A percentile compares a stretch with the other conserved stretches of the same genome.
These are phyloP conservation scores for Drosophila micromelanica DNA, from an alignment of 1,140 invertebrate species.

Conservation along the genomic window DNA sequence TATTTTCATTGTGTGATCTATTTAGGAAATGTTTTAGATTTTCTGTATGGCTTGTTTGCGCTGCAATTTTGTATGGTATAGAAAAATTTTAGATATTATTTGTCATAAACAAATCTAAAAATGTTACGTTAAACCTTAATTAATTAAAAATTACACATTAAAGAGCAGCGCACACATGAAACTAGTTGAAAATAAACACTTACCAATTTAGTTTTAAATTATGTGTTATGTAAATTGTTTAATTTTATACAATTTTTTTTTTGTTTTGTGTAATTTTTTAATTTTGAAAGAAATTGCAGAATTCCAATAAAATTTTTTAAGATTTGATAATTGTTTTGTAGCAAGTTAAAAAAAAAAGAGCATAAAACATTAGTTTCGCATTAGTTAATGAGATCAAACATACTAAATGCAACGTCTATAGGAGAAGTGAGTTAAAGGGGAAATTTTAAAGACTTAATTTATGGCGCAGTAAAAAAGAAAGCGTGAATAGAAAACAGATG, in stretches of 20 bases:
- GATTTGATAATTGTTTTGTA: slow-evolving; percentile 54
- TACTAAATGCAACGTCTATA: slow-evolving; percentile 33
- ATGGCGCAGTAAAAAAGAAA: slow-evolving; percentile 16
- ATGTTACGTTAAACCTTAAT: no score
- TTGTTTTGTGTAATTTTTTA: slow-evolving; percentile 47
- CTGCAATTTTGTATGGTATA: neutral
- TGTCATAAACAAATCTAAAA: no score
- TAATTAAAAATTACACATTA: neutral
- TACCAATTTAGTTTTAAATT: slow-evolving; percentile 75
- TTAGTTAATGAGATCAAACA: slow-evolving; percentile 73
- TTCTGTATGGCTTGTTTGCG: slow-evolving; percentile 2
- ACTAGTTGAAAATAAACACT: slow-evolving; percentile 61
- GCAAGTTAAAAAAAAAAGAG: slow-evolving; percentile 67
- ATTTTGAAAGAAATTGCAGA: slow-evolving; percentile 70
- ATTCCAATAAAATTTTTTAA: slow-evolving; percentile 65
- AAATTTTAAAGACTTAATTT: slow-evolving; percentile 25
- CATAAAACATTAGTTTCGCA: slow-evolving; percentile 70
- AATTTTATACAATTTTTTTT: slow-evolving; percentile 18
- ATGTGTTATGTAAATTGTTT: slow-evolving; percentile 46
- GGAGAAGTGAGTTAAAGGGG: slow-evolving; percentile 14
- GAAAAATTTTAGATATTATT: no score
- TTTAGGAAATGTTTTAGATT: slow-evolving; percentile 6
- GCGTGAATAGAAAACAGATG: slow-evolving; percentile 18
- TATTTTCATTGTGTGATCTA: slow-evolving; percentile 11
- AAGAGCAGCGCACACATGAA: slow-evolving; percentile 42